phyloP scores from a whole-genome alignment of 2,797 vertebrate species.

The Enteromius paludinosus region DNA sequence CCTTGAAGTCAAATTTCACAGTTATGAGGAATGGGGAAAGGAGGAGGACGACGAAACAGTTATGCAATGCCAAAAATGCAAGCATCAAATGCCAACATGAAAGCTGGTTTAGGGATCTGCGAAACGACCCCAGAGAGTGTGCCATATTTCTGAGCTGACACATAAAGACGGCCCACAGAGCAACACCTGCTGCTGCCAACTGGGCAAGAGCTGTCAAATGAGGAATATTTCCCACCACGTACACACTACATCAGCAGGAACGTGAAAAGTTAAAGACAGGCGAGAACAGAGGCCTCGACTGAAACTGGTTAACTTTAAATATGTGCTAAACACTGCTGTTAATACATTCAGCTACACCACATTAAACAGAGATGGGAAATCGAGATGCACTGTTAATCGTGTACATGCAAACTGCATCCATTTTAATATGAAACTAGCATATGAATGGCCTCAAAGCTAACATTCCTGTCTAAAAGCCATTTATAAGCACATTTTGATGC shows the following conservation, averaged over 20 bases:
- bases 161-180: constrained; percentile 46
- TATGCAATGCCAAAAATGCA: constrained; percentile 53
- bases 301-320: constrained; percentile 12
- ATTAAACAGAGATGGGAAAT: neutral
- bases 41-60: neutral
- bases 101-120: constrained; percentile 46
- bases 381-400: neutral
- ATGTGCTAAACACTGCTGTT: neutral
- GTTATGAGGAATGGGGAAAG: constrained; percentile 23
- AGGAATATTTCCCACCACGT: constrained; percentile 50
- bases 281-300: neutral
- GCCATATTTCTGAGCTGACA: constrained; percentile 51
- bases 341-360: neutral
- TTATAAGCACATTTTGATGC: neutral
- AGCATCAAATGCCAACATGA: constrained; percentile 46
- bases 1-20: constrained; percentile 38
- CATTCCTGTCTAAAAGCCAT: neutral
- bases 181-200: constrained; percentile 58
- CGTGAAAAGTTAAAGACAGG: constrained; percentile 28
- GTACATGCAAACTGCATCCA: neutral
- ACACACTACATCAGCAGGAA: constrained; percentile 45
- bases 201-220: constrained; percentile 51
- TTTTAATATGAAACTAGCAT: neutral
- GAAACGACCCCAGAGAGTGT: constrained; percentile 47
- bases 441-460: neutral